Conservation (phyloP, 2,888 invertebrate genomes). For the Rosalia funebris region DNA sequence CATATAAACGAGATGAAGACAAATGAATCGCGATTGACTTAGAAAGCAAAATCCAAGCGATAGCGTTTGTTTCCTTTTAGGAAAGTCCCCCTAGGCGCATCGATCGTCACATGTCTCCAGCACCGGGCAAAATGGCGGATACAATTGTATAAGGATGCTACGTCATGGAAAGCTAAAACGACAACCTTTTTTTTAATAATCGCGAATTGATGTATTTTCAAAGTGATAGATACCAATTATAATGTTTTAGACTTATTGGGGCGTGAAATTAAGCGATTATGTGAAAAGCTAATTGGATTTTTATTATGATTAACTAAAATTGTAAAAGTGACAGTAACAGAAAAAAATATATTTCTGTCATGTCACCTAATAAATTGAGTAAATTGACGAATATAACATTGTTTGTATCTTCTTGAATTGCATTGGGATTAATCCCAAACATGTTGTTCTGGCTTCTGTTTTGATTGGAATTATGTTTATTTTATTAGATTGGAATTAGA, state of each 20-base stretch:
- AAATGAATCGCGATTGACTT: slow-evolving; percentile 54
- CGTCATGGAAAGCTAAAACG: slow-evolving; percentile 7
- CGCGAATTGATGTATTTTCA: neutral
- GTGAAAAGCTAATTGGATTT: neutral
- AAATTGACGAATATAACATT: too few species aligned
- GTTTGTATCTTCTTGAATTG: too few species aligned
- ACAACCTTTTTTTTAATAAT: neutral
- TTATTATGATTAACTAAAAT: too few species aligned
- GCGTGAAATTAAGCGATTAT: neutral
- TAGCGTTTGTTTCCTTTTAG: slow-evolving; percentile 55
- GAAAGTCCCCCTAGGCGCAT: slow-evolving; percentile 51
- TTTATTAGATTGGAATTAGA: too few species aligned
- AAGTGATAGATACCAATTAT: neutral
- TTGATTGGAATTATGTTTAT: too few species aligned
- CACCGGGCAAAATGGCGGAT: slow-evolving; percentile 62
- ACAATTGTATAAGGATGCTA: slow-evolving; percentile 35
- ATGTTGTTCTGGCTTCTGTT: too few species aligned
- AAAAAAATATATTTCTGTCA: too few species aligned
- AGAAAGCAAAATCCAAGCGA: slow-evolving; percentile 40
- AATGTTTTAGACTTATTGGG: neutral
- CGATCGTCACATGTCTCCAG: slow-evolving; percentile 62
- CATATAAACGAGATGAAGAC: slow-evolving; percentile 49
- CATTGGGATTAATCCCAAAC: too few species aligned
- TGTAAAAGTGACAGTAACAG: too few species aligned
- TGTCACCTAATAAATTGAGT: too few species aligned